Evolutionary conservation across 2,797 vertebrate genomes (phyloP), one percentile per base, ranked within the genome.

Genomic region (Arnoldichthys spilopterus): DNA sequence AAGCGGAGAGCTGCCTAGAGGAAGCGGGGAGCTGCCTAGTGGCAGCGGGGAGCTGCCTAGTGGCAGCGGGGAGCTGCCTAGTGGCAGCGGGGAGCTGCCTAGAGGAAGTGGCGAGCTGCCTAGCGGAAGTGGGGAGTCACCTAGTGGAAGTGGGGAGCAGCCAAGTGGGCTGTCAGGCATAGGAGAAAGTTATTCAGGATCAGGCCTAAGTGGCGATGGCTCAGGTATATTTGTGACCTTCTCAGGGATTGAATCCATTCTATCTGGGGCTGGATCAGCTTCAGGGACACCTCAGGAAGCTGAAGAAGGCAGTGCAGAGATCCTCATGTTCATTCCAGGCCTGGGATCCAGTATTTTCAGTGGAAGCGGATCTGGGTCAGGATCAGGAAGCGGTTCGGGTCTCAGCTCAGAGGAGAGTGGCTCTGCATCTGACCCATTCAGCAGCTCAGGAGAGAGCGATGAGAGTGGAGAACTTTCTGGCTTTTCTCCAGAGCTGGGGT

Each of bases 221-320:
- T 88, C 88, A 18, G 87, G 64, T 1, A 85, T 91, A 56, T 26
- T 20, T 22, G 80, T 94, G 22, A 76, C 51, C 43, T 92, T 93
- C 84, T 88, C 86, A 20, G 86, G 84, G 24, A 81, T 6, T 7
- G 80, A 81, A 12, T 76, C 64, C 20, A 2, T 83, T 74, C 22
- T 85, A 1, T 90, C 90, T 72, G 87, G 72, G 56, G 82, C 89
- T 16, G 76, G 66, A 18, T 91, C 88, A 6, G 74, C 45, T 73
- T 93, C 90, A 70, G 91, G 88, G 63, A 82, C 30, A 86, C 80
- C 66, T 8, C 86, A 93, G 78, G 92, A 95, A 81, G 89, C 86
- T 40, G 90, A 75, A 69, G 84, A 92, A 68, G 93, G 89, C 51
- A 89, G 85, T 80, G 67, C 90, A 28, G 89, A n/a, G 45, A 84